These are phyloP conservation scores for Dryobotodes eremita DNA, from an alignment of 2,888 invertebrate species.

Conservation along the genomic window DNA sequence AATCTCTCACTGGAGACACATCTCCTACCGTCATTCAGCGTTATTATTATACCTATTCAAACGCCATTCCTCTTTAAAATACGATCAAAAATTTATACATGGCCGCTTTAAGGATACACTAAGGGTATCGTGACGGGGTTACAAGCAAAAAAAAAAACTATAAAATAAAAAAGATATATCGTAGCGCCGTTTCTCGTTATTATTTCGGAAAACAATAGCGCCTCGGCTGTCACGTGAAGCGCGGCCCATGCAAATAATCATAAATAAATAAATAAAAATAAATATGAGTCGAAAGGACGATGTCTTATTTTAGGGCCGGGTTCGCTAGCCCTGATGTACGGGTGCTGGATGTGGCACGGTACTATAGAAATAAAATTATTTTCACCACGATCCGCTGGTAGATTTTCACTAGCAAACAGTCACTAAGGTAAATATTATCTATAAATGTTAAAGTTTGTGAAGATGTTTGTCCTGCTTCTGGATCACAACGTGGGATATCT, in stretches of 20 bases:
- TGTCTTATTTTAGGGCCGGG: slow-evolving; percentile 87
- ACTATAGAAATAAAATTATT: background rate
- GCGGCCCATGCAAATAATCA: slow-evolving; percentile 90
- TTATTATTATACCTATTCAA: slow-evolving; percentile 85
- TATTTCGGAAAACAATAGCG: slow-evolving; percentile 89
- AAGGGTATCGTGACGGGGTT: slow-evolving; percentile 80
- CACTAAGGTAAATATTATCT: no score
- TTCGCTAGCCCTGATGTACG: slow-evolving; percentile 71
- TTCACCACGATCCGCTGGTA: no score
- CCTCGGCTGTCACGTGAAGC: slow-evolving; percentile 87
- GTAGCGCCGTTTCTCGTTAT: slow-evolving; percentile 89
- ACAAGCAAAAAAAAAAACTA: slow-evolving; percentile 72
- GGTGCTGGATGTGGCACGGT: slow-evolving; percentile 66
- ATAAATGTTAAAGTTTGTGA: no score
- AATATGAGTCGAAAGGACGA: slow-evolving; percentile 84
- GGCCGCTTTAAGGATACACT: slow-evolving; percentile 65
- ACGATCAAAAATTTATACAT: slow-evolving; percentile 73
- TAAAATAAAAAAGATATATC: slow-evolving; percentile 75
- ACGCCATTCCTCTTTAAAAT: slow-evolving; percentile 84
- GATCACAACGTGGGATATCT: no score
- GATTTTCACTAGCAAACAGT: no score
- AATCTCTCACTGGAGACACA: slow-evolving; percentile 77
- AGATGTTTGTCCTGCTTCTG: no score
- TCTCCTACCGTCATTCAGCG: slow-evolving; percentile 76
- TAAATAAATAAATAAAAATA: slow-evolving; percentile 91